Evolutionary conservation across 2,113 vertebrate species (phyloP), one percentile per base, ranked within the genome.

Genomic region (Chroicocephalus ridibundus): DNA sequence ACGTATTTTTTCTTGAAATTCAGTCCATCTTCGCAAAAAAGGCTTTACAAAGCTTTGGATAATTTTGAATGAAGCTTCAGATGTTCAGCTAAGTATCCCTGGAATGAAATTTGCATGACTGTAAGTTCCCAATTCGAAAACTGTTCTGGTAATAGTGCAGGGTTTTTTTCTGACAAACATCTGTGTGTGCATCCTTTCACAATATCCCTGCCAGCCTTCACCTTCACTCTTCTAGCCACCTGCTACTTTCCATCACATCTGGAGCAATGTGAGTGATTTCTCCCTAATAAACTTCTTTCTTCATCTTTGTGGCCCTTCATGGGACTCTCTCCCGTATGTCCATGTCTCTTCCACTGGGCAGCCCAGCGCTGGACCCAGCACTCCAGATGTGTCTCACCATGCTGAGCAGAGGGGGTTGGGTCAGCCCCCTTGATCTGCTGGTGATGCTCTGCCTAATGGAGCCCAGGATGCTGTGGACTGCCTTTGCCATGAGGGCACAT

Each of bases 311-410:
- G 52, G 5, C 21, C 13, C 47, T 72, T 25, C 52, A 15, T 0
- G 0, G 38, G 27, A 31, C 11, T 36, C 5, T 34, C 29, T 71
- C 25, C 18, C 5, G 18, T 32, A 18, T 0, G 0, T 24, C 34
- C 0, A 0, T 29, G 19, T 36, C 18, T 27, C 47, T 88, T 51
- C 36, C 57, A 0, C 17, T 40, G 42, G 14, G 34, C 38, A 91
- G 6, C 46, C 46, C 55, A 60, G 13, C 18, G 6, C 4, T 0
- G 11, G 40, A 24, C 6, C 2, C 74, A 46, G 22, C 66, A 47
- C 9, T 21, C 36, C n/a, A 26, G 21, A 19, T 40, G 19, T 40
- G 24, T 11, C n/a, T 71, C 51, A 51, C 47, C 19, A 38, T 42
- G 36, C 51, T 68, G 20, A 76, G 62, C 21, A 38, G 44, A 64